Conservation (phyloP, 2,888 invertebrate species). For the Eupithecia pulchellata region DNA sequence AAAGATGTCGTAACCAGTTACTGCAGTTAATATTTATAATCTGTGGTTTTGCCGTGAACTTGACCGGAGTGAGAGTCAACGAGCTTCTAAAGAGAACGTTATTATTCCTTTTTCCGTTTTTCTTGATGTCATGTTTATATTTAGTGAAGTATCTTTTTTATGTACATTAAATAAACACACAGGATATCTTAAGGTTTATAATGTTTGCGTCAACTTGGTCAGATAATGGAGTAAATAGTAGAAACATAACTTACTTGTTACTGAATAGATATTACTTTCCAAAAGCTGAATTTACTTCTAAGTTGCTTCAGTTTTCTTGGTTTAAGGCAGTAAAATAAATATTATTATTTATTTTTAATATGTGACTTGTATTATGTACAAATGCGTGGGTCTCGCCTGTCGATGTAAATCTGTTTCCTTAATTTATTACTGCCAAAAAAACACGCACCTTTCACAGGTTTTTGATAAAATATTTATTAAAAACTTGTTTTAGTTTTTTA, state of each 20-base stretch:
- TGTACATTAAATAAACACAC: background rate
- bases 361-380: conserved; percentile 12
- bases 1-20: conserved; percentile 20
- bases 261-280: background rate
- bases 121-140: background rate
- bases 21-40: conserved; percentile 1
- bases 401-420: conserved; percentile 24
- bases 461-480: conserved; percentile 1
- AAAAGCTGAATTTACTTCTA: too few relatives aligned
- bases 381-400: conserved; percentile 23
- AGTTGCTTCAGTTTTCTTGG: too few relatives aligned
- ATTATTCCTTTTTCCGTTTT: background rate
- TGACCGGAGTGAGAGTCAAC: conserved; percentile 23
- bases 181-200: background rate
- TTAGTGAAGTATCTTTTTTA: background rate
- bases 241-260: too few relatives aligned
- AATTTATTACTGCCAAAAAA: conserved; percentile 13
- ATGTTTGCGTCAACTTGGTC: too few relatives aligned
- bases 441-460: conserved; percentile 6
- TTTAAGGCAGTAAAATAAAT: background rate
- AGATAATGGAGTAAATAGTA: too few relatives aligned
- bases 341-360: background rate
- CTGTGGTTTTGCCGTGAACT: conserved; percentile 33
- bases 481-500: conserved; percentile 7
- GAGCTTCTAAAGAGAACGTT: background rate